Evolutionary conservation across 2,797 vertebrate genomes (phyloP).

Genomic region (Rhabdomys pumilio): DNA sequence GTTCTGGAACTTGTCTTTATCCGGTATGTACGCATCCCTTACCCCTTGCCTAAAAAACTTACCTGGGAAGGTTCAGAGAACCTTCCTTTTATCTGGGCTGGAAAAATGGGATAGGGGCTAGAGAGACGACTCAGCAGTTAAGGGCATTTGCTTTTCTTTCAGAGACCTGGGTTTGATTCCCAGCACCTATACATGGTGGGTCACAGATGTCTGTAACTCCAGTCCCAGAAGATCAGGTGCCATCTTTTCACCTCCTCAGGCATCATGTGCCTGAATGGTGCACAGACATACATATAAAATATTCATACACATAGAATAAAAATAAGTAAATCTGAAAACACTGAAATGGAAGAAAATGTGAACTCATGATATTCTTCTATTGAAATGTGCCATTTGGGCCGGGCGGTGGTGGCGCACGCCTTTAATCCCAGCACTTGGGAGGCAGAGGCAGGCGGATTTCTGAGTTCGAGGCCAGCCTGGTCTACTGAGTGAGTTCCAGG

Average conservation of each 20-base stretch:
- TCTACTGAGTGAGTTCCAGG: too few relatives aligned
- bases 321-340: neutral
- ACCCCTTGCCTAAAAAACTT: neutral
- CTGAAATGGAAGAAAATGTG: neutral
- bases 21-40: neutral
- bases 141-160: neutral
- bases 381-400: slow-evolving; percentile 17
- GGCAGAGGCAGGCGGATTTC: too few relatives aligned
- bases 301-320: neutral
- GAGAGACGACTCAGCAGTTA: neutral
- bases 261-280: neutral
- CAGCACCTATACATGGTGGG: neutral
- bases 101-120: neutral
- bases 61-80: neutral
- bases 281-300: neutral
- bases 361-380: neutral
- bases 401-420: too few relatives aligned
- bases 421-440: too few relatives aligned
- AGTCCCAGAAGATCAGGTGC: neutral
- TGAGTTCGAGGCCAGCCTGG: too few relatives aligned
- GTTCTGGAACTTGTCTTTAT: slow-evolving; percentile 38
- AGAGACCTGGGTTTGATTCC: neutral
- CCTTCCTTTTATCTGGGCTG: slow-evolving; percentile 9
- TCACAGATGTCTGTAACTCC: neutral
- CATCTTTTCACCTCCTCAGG: neutral